Evolutionary conservation across 2,888 invertebrate genomes (phyloP).

Genomic region (Zele albiditarsus): DNA sequence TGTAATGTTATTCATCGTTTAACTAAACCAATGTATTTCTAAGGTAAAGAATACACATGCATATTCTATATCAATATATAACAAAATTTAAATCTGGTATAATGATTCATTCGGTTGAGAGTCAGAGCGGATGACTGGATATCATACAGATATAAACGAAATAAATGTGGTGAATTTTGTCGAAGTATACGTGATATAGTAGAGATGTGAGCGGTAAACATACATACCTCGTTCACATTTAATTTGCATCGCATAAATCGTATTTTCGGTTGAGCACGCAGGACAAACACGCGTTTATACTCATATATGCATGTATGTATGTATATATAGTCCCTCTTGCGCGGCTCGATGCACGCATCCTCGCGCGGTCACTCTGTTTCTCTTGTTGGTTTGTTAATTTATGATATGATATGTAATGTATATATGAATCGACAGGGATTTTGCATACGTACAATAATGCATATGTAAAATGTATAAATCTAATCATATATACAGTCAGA

Average conservation of each 20-base stretch:
- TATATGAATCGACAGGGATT: neutral
- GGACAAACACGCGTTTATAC: conserved; percentile 65
- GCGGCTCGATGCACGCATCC: conserved; percentile 41
- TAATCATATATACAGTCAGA: neutral
- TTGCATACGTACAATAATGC: neutral
- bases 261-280: conserved; percentile 70
- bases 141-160: neutral
- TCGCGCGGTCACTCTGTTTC: conserved; percentile 38
- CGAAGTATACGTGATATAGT: neutral
- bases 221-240: conserved; percentile 56
- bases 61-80: neutral
- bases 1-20: neutral
- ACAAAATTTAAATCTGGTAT: neutral
- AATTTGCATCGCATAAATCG: conserved; percentile 71
- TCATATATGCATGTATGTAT: conserved; percentile 48
- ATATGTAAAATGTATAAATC: neutral
- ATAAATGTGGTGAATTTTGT: neutral
- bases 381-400: conserved; percentile 59
- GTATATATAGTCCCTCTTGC: conserved; percentile 59
- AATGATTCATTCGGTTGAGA: neutral
- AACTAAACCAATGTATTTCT: neutral
- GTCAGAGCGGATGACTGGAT: neutral
- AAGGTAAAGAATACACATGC: neutral
- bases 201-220: neutral
- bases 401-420: conserved; percentile 70